Percentiles rank a stretch among this genome's conserved stretches.
Conservation (phyloP, 2,113 vertebrate species). For the Ellobius talpinus region DNA sequence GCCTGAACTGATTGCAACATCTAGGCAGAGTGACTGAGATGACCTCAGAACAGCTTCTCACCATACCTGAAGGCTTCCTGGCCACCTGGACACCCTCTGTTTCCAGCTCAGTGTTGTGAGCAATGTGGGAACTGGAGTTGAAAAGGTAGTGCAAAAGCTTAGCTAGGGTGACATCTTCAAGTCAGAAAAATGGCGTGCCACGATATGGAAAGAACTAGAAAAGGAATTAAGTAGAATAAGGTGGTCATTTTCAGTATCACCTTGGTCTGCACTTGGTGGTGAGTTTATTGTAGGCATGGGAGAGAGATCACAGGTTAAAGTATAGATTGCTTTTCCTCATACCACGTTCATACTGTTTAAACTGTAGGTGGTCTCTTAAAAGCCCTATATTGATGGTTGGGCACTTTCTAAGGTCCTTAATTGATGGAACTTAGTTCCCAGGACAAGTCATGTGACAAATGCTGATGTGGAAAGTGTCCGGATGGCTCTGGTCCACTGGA, state of each 20-base stretch:
- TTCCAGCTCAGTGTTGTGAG: background rate
- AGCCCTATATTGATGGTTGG: constrained; percentile 18
- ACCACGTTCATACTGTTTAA: constrained; percentile 26
- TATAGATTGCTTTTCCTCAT: background rate
- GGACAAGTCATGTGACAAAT: constrained; percentile 41
- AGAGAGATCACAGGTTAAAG: constrained; percentile 7
- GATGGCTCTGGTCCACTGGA: constrained; percentile 5
- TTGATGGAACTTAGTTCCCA: constrained; percentile 46
- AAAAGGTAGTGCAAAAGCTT: background rate
- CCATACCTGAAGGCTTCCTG: background rate
- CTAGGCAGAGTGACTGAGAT: background rate
- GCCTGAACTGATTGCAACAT: background rate
- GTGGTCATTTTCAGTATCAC: background rate
- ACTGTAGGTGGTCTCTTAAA: constrained; percentile 22
- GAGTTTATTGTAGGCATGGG: background rate
- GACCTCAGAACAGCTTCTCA: background rate
- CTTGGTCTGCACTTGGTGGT: background rate
- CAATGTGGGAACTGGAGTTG: background rate
- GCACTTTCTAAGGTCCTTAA: constrained; percentile 14
- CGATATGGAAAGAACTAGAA: background rate
- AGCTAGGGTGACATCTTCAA: background rate
- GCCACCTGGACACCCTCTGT: background rate
- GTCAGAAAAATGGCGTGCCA: constrained; percentile 1
- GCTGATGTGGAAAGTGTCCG: constrained; percentile 55
- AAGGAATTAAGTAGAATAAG: background rate